Percentiles rank a stretch among this genome's conserved stretches.
These are phyloP conservation scores for Epizoanthus illoricatus DNA, from an alignment of 92 coral and sea anemone species.

Conservation along the genomic window DNA sequence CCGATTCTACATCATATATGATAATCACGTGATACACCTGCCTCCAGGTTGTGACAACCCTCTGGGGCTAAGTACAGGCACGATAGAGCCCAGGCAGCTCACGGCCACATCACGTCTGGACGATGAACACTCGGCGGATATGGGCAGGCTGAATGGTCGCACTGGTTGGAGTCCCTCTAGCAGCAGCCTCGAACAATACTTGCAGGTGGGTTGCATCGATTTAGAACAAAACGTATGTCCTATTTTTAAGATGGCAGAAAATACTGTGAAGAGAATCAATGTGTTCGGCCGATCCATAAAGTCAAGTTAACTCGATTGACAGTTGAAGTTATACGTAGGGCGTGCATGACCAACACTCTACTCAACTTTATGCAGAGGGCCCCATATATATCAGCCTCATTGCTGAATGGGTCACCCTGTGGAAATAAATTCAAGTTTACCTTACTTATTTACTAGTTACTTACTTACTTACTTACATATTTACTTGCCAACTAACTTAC, in stretches of 20 bases:
- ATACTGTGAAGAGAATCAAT: neutral
- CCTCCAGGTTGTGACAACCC: conserved; percentile 52
- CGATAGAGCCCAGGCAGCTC: conserved; percentile 40
- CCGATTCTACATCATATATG: neutral
- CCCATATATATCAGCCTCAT: too few species aligned
- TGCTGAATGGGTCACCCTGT: too few species aligned
- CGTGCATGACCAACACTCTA: too few species aligned
- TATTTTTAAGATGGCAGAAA: neutral
- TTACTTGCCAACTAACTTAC: too few species aligned
- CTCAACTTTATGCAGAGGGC: too few species aligned
- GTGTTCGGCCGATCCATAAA: too few species aligned
- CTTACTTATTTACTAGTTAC: too few species aligned
- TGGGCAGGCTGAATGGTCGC: conserved; percentile 59
- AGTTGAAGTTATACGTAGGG: too few species aligned
- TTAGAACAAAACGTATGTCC: neutral
- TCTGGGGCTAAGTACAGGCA: conserved; percentile 47
- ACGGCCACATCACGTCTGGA: conserved; percentile 47
- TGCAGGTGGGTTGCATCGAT: conserved; percentile 29
- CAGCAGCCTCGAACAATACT: conserved; percentile 24
- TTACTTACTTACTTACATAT: too few species aligned
- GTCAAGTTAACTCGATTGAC: too few species aligned
- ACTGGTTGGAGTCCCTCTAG: conserved; percentile 59
- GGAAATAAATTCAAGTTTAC: too few species aligned
- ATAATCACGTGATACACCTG: neutral
- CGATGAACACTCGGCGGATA: conserved; percentile 51